phyloP scores from a whole-genome alignment of 2,888 invertebrate species.

The Nysson spinosus region DNA sequence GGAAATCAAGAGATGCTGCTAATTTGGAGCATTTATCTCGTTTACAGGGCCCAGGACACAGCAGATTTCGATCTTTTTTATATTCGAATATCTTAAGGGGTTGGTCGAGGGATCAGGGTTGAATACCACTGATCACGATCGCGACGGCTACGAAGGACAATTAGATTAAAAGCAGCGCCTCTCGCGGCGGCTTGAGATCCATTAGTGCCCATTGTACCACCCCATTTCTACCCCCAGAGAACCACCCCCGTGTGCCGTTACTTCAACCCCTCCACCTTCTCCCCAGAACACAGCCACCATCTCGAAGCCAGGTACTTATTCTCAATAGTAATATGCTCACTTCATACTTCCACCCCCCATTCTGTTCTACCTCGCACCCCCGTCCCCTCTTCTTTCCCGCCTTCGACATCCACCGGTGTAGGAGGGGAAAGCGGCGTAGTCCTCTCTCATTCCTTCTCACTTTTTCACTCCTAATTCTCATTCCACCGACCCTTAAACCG shows the following conservation, averaged over 20 bases:
- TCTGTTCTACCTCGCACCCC: slow-evolving; percentile 47
- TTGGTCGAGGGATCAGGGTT: slow-evolving; percentile 57
- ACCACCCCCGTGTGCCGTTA: slow-evolving; percentile 62
- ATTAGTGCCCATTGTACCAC: slow-evolving; percentile 77
- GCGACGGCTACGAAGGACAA: slow-evolving; percentile 74
- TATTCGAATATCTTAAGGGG: slow-evolving; percentile 36
- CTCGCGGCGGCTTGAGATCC: slow-evolving; percentile 77
- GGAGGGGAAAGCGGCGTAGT: too few species aligned
- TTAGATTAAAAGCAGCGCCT: slow-evolving; percentile 78
- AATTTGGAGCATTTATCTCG: too few species aligned
- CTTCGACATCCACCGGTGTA: slow-evolving; percentile 37
- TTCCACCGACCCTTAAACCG: slow-evolving; percentile 1
- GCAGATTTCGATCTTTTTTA: too few species aligned
- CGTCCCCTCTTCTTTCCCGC: slow-evolving; percentile 24
- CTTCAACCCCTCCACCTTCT: slow-evolving; percentile 60
- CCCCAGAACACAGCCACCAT: slow-evolving; percentile 61
- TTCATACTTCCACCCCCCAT: slow-evolving; percentile 73
- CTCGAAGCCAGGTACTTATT: slow-evolving; percentile 77
- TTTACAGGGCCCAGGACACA: too few species aligned
- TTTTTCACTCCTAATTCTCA: slow-evolving; percentile 1
- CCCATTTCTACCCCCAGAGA: slow-evolving; percentile 74
- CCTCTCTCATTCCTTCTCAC: slow-evolving; percentile 9
- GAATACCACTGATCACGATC: slow-evolving; percentile 66
- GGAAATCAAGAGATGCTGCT: too few species aligned
- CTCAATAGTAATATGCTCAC: slow-evolving; percentile 78